Conservation (phyloP, 1,140 invertebrate genomes). For the Drosophila erecta region DNA sequence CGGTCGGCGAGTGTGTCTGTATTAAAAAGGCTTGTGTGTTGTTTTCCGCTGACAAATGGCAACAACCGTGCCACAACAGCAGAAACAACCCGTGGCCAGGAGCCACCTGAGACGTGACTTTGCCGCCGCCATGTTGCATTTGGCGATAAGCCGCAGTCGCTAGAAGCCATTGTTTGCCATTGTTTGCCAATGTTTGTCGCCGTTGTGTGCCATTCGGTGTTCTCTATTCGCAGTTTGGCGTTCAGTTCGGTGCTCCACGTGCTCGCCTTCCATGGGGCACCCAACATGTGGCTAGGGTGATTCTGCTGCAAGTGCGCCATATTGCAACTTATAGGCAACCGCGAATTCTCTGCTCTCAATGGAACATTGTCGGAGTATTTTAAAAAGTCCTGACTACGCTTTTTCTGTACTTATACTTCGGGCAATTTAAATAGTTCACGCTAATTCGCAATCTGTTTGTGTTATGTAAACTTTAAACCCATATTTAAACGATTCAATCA, state of each 20-base stretch:
- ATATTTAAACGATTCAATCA: too few species aligned
- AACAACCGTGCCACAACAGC: slow-evolving; percentile 26
- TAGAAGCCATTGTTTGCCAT: slow-evolving; percentile 21
- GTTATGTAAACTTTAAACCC: too few species aligned
- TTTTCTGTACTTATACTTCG: too few species aligned
- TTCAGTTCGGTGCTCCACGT: slow-evolving; percentile 10
- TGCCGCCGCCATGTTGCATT: slow-evolving; percentile 56
- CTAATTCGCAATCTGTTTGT: too few species aligned
- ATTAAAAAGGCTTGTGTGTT: slow-evolving; percentile 42
- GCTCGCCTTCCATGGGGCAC: slow-evolving; percentile 6
- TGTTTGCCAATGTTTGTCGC: slow-evolving; percentile 26
- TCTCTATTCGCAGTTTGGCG: slow-evolving; percentile 8
- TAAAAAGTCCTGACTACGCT: too few species aligned
- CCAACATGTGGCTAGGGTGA: slow-evolving; percentile 16
- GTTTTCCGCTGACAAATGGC: slow-evolving; percentile 44
- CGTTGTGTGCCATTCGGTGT: background rate
- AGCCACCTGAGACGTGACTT: slow-evolving; percentile 42
- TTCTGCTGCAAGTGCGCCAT: too few species aligned
- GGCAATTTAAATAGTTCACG: too few species aligned
- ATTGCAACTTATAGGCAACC: too few species aligned
- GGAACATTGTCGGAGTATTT: too few species aligned
- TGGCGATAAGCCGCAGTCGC: slow-evolving; percentile 49
- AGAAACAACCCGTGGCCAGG: background rate
- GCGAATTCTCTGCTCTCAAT: background rate
- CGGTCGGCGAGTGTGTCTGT: slow-evolving; percentile 21